Evolutionary conservation across 2,113 vertebrate species (phyloP).

Genomic region (Octodon degus): DNA sequence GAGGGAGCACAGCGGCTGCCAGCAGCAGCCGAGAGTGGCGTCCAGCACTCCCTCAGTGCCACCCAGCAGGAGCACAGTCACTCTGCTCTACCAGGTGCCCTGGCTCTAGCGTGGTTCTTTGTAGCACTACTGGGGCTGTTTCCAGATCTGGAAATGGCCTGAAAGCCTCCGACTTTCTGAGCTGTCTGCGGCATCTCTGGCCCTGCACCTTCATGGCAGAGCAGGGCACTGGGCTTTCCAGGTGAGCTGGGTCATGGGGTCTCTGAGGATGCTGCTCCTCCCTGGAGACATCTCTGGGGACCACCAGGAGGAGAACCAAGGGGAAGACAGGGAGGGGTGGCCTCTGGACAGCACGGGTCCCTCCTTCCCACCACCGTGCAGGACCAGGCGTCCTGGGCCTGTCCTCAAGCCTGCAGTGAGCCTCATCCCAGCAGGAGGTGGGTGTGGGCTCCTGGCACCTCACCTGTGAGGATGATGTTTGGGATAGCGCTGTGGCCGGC

Average conservation of each 20-base stretch:
- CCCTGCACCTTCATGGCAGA: not conserved
- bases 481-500: slow-evolving; percentile 96
- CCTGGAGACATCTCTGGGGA: not conserved
- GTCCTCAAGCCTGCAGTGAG: no score
- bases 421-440: no score
- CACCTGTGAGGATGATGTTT: slow-evolving; percentile 99
- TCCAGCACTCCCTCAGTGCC: rapidly evolving
- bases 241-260: not conserved
- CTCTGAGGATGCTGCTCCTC: not conserved
- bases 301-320: not conserved
- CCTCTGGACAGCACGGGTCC: not conserved
- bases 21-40: not conserved
- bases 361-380: not conserved
- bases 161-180: not conserved
- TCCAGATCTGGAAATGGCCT: not conserved
- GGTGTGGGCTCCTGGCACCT: not conserved
- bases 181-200: not conserved
- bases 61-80: not conserved
- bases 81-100: not conserved
- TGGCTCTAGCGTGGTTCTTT: not conserved
- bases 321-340: no score
- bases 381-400: no score
- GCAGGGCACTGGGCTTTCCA: not conserved
- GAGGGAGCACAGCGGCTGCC: not conserved
- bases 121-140: not conserved